Percentiles rank a stretch among this genome's conserved stretches.
Evolutionary conservation across 2,888 invertebrate species (phyloP).

Genomic region (Zygogramma bicolorata): DNA sequence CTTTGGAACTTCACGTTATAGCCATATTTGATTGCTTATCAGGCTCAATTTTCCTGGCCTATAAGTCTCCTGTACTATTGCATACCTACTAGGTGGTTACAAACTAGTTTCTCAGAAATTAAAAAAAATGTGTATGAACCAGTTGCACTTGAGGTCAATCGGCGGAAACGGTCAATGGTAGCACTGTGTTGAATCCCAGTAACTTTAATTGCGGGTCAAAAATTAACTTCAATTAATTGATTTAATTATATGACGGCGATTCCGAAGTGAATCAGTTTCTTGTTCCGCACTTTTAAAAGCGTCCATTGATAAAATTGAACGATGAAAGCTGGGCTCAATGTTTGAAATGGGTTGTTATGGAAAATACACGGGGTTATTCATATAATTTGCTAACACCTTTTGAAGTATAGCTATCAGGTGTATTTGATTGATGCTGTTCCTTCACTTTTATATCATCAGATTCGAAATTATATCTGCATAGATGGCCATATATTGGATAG

Average conservation of each 20-base stretch:
- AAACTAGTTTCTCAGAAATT: not conserved
- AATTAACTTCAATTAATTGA: not conserved
- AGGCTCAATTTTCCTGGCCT: too few relatives aligned
- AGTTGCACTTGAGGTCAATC: conserved; percentile 9
- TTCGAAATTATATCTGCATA: too few relatives aligned
- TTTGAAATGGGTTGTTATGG: not conserved
- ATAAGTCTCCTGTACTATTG: not conserved
- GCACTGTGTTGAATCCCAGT: conserved; percentile 5
- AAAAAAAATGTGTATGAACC: not conserved
- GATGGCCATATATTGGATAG: too few relatives aligned
- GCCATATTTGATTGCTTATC: not conserved
- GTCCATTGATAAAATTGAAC: not conserved
- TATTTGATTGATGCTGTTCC: too few relatives aligned
- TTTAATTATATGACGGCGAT: conserved; percentile 7
- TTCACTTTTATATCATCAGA: too few relatives aligned
- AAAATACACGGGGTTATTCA: too few relatives aligned
- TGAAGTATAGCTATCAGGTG: too few relatives aligned
- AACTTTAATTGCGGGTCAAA: conserved; percentile 16
- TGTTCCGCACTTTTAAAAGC: not conserved
- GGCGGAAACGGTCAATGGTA: conserved; percentile 21
- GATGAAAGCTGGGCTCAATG: not conserved
- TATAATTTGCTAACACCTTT: too few relatives aligned
- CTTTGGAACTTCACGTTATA: too few relatives aligned
- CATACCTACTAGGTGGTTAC: not conserved
- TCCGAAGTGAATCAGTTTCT: conserved; percentile 6